Base-by-base conservation (phyloP, 2,888 invertebrate genomes). In the Ditula angustiorana region DNA sequence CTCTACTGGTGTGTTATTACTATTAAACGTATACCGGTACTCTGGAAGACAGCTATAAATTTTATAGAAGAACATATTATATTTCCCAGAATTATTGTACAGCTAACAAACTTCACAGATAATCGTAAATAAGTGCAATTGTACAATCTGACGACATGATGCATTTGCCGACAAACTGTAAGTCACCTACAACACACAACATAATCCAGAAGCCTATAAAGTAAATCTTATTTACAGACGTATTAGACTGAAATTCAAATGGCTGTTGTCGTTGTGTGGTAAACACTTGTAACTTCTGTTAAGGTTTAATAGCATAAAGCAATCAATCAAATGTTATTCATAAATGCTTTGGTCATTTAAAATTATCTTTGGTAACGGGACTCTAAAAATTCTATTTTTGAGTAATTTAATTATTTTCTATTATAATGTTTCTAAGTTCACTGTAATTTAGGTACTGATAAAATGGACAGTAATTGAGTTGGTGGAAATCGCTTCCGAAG, bases 271-370 rank as follows among this genome's bases (percentile, higher is more conserved):
- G 11, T 26, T 33, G 1, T 35, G 44, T 30, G 4, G 10, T 13
- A 23, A 5, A 55, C 26, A 55, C 69, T 74, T 76, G 78, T 75
- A 73, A 78, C 73, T 37, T 11, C 11, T 5, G 4, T 44, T 10
- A 5, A 37, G 13, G 21, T 8, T 24, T 62, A 41, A 67, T 66
- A 69, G 71, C 74, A 70, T 79, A 75, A 74, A 75, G 72, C 70
- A 70, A 82, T 80, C 75, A 71, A 80, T 81, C 82, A 81, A 70
- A 66, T 60, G 72, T 77, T 75, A 75, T 75, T 71, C 73, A 72
- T 71, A 70, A 72, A 74, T 71, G 67, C 50, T 47, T 56, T 65
- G 66, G 63, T 68, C 60, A 50, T 74, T 67, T 44, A 58, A 67
- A 64, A 47, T 41, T 59, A 68, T 68, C 70, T 52, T 65, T 61